Evolutionary conservation across 2,888 invertebrate species (phyloP), one percentile per base, ranked within the genome.

Genomic region (Aromia moschata): DNA sequence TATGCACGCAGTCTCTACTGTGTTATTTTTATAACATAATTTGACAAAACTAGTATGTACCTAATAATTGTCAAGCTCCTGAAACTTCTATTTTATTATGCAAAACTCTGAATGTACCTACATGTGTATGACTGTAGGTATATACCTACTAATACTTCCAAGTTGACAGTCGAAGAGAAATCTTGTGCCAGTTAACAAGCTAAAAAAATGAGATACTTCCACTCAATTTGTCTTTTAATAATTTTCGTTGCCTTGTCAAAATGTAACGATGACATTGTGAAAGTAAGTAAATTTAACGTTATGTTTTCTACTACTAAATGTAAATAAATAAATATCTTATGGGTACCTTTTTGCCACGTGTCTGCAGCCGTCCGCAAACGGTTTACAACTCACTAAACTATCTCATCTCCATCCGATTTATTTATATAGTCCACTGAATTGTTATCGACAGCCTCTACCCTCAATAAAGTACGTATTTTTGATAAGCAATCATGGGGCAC

Each of bases 401-500:
- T 20, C 25, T 1, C 18, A 9, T 10, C 12, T 16, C 18, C 12
- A 43, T 16, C 25, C 31, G 14, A 12, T 41, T 9, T 52, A 49
- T 58, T 60, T 65, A 62, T 65, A 65, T 60, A 60, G 36, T 44
- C 45, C 18, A 31, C 30, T 56, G 56, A 41, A 45, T 56, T 49
- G 30, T 51, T 52, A 52, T 52, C 52, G 41, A 31, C 11, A 1
- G 0, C 4, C 18, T 14, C 10, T 41, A 58, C 56, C 57, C 62
- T 59, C 62, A 54, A 56, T 65, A 63, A 46, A 47, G 51, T 45
- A 52, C 51, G 49, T 56, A 61, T 52, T 58, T 60, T 55, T 52
- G 62, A 62, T 65, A 62, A 60, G 58, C 20, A 41, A 52, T 63
- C 58, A 44, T 45, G 58, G 54, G 59, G 51, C 55, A 61, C 55